phyloP scores from a whole-genome alignment of 2,113 vertebrate genomes.

The Bos indicus region DNA sequence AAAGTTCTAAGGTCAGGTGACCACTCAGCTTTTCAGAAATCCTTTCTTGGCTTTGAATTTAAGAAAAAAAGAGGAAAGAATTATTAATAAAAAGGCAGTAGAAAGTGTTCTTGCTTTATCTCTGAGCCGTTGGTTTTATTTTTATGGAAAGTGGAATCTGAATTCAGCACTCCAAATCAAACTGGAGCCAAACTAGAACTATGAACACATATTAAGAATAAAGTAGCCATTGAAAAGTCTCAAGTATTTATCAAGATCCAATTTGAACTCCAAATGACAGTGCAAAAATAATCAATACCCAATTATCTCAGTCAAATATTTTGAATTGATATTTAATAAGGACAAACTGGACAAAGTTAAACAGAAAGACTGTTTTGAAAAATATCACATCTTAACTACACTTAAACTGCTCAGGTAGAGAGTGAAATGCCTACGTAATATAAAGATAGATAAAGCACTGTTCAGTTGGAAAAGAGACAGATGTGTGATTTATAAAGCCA shows the following conservation, averaged over 20 bases:
- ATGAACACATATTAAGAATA: not conserved
- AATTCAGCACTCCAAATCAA: not conserved
- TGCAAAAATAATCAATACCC: conserved; percentile 29
- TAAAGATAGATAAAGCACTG: not conserved
- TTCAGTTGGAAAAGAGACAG: not conserved
- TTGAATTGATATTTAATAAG: not conserved
- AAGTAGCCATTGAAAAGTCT: not conserved
- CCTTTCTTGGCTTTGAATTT: not conserved
- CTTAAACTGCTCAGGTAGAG: not conserved
- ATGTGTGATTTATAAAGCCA: not conserved
- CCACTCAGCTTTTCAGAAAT: not conserved
- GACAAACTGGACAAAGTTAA: conserved; percentile 33
- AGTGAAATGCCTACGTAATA: not conserved
- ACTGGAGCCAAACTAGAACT: not conserved
- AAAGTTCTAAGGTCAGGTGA: not conserved
- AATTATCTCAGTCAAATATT: conserved; percentile 36
- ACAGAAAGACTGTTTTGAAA: conserved; percentile 18
- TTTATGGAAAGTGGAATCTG: not conserved
- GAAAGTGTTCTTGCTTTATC: not conserved
- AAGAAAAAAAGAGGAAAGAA: not conserved
- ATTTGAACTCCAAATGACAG: conserved; percentile 29
- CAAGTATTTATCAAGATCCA: not conserved
- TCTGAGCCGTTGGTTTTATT: not conserved
- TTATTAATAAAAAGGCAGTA: not conserved
- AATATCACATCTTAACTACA: not conserved